Evolutionary conservation across 1,140 invertebrate genomes (phyloP).

Genomic region (Drosophila sturtevanti): DNA sequence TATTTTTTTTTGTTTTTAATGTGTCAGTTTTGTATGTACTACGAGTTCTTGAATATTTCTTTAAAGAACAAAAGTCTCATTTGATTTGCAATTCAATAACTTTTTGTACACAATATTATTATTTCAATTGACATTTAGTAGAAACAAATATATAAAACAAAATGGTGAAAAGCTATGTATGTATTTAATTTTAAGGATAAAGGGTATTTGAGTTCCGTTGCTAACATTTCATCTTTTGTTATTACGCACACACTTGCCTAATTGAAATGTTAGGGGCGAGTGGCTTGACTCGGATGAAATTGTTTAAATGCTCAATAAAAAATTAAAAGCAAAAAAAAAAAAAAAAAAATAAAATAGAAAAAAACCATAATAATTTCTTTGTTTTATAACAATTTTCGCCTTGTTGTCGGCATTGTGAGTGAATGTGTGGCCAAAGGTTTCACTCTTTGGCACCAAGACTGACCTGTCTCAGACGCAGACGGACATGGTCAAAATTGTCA

Average conservation of each 20-base stretch:
- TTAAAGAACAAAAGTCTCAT: too few relatives aligned
- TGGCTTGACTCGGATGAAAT: slow-evolving; percentile 4
- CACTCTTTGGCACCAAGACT: slow-evolving; percentile 17
- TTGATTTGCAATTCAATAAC: too few relatives aligned
- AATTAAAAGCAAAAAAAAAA: not conserved
- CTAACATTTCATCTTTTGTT: not conserved
- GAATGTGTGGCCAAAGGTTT: slow-evolving; percentile 28
- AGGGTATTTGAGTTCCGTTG: slow-evolving; percentile 21
- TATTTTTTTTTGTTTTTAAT: too few relatives aligned
- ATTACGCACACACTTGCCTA: slow-evolving; percentile 15
- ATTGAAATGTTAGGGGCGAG: slow-evolving; percentile 36
- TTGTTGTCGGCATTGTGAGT: slow-evolving; percentile 15
- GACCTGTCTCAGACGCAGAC: slow-evolving; percentile 17
- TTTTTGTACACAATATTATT: too few relatives aligned
- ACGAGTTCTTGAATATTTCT: too few relatives aligned
- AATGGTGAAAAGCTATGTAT: too few relatives aligned
- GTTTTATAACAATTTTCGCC: slow-evolving; percentile 18
- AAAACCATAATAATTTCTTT: slow-evolving; percentile 24
- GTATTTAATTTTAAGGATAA: too few relatives aligned
- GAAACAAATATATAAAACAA: too few relatives aligned
- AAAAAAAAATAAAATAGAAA: not conserved
- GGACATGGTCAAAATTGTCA: slow-evolving; percentile 12
- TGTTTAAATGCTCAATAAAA: slow-evolving; percentile 15
- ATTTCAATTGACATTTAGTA: too few relatives aligned
- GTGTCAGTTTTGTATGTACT: too few relatives aligned